Evolutionary conservation across 2,888 invertebrate genomes (phyloP).

Genomic region (Diarsia brunnea): DNA sequence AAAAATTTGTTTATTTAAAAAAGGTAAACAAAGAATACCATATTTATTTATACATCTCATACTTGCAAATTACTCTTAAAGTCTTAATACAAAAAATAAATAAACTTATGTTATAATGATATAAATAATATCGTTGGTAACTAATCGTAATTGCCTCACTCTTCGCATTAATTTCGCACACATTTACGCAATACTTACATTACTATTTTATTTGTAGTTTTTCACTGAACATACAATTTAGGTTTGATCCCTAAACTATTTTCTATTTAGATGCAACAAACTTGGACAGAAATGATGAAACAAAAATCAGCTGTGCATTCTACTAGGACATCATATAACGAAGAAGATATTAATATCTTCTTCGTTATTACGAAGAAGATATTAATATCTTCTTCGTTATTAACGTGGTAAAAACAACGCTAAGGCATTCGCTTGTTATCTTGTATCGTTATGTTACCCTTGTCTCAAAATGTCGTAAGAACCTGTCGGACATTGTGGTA

Average conservation of each 20-base stretch:
- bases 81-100: not conserved
- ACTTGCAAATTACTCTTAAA: too few relatives aligned
- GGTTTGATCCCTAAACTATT: not conserved
- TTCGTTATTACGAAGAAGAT: conserved; percentile 43
- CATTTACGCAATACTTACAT: conserved; percentile 1
- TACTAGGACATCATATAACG: conserved; percentile 58
- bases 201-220: not conserved
- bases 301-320: conserved; percentile 66
- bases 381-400: too few relatives aligned
- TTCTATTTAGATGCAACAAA: conserved; percentile 15
- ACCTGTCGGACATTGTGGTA: conserved; percentile 33
- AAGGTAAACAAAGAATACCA: not conserved
- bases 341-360: conserved; percentile 46
- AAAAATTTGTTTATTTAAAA: not conserved
- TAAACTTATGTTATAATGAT: too few relatives aligned
- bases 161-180: not conserved
- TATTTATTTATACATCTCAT: not conserved
- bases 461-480: conserved; percentile 61
- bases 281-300: conserved; percentile 41
- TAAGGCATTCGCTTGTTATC: conserved; percentile 25
- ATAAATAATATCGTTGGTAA: too few relatives aligned
- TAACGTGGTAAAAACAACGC: conserved; percentile 26
- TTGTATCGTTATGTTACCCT: conserved; percentile 60
- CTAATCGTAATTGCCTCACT: not conserved
- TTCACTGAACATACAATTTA: conserved; percentile 15